Conservation (phyloP, 1,140 invertebrate species). For the Galleria mellonella region DNA sequence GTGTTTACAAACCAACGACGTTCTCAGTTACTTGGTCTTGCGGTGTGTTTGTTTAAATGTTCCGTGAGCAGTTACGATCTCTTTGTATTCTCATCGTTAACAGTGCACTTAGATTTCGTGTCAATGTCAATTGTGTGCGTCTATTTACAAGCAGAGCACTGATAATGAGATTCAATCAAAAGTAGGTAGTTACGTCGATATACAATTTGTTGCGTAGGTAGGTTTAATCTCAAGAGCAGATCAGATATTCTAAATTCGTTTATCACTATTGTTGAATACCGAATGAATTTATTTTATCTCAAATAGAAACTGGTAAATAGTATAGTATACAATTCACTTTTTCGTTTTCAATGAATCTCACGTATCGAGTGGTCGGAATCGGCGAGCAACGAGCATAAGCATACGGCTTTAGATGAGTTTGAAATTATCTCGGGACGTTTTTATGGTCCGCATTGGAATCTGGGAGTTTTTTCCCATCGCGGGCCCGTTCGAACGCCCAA, state of each 20-base stretch:
- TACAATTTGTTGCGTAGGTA: too few relatives aligned
- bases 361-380: slow-evolving; percentile 34
- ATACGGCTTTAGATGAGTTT: slow-evolving; percentile 50
- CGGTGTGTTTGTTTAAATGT: slow-evolving; percentile 8
- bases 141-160: slow-evolving; percentile 6
- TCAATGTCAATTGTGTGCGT: slow-evolving; percentile 2
- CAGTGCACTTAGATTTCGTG: slow-evolving; percentile 13
- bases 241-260: slow-evolving; percentile 1
- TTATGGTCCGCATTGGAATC: slow-evolving; percentile 70
- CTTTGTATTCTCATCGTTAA: slow-evolving; percentile 13
- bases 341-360: too few relatives aligned
- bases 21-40: slow-evolving; percentile 5
- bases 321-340: too few relatives aligned
- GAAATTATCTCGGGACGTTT: slow-evolving; percentile 70
- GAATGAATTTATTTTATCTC: too few relatives aligned
- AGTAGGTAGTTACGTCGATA: neutral
- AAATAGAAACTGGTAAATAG: too few relatives aligned
- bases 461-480: slow-evolving; percentile 67
- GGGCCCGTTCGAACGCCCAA: slow-evolving; percentile 56
- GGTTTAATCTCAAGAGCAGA: too few relatives aligned
- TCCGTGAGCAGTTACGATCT: slow-evolving; percentile 1
- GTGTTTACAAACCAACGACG: slow-evolving; percentile 26
- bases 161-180: slow-evolving; percentile 8
- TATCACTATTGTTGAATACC: slow-evolving; percentile 35
- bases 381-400: slow-evolving; percentile 27